Evolutionary conservation across 2,113 vertebrate genomes (phyloP).

Genomic region (Aphyosemion australe): DNA sequence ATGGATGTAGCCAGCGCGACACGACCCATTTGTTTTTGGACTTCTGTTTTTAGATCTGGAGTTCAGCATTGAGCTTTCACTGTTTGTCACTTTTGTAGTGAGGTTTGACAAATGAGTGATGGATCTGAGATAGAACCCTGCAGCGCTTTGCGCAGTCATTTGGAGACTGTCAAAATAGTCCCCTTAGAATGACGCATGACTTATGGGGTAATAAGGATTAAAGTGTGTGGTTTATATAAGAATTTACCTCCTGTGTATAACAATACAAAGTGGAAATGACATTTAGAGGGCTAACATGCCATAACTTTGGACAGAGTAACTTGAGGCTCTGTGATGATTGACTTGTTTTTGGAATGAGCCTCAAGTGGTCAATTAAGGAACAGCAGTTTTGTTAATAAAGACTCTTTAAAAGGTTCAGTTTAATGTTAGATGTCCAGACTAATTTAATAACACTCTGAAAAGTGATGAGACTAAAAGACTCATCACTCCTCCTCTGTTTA

Average conservation of each 20-base stretch:
- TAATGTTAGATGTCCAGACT: neutral
- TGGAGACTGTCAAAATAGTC: neutral
- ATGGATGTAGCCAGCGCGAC: neutral
- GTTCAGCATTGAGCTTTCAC: neutral
- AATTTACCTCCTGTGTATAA: neutral
- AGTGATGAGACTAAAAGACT: slow-evolving; percentile 17
- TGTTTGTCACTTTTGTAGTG: neutral
- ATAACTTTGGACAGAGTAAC: neutral
- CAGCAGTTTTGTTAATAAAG: neutral
- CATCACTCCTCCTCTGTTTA: slow-evolving; percentile 16
- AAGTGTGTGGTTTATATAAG: neutral
- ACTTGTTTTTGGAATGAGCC: neutral
- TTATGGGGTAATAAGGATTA: neutral
- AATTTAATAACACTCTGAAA: slow-evolving; percentile 11
- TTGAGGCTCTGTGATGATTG: neutral
- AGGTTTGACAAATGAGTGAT: neutral
- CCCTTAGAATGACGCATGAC: neutral
- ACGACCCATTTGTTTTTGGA: too few relatives aligned
- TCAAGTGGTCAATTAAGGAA: neutral
- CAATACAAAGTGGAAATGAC: neutral
- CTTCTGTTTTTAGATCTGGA: neutral
- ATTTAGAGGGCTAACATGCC: too few relatives aligned
- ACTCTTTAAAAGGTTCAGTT: slow-evolving; percentile 18
- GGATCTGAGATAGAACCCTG: neutral
- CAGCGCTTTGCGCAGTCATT: neutral